These are phyloP conservation scores for Mycalesis mineus DNA, from an alignment of 2,888 invertebrate genomes.

Conservation along the genomic window DNA sequence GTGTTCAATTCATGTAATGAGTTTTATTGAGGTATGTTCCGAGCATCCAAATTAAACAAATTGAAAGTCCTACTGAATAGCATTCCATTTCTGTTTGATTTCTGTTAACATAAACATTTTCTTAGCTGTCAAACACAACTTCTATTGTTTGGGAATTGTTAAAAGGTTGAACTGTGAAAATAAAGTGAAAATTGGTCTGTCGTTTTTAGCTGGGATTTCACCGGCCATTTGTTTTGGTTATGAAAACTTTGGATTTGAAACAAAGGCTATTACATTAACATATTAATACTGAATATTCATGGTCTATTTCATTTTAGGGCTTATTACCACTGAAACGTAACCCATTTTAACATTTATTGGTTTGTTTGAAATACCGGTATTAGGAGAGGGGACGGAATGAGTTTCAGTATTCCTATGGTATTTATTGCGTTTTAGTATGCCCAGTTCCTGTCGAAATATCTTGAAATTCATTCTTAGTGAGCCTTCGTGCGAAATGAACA, in stretches of 20 bases:
- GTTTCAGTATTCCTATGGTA: background rate
- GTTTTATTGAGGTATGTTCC: background rate
- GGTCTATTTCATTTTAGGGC: background rate
- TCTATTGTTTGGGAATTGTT: background rate
- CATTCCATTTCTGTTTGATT: background rate
- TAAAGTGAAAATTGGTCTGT: background rate
- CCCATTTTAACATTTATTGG: background rate
- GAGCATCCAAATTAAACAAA: background rate
- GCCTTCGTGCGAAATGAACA: no score
- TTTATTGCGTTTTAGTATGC: background rate
- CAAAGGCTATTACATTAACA: constrained; percentile 10
- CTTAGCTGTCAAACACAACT: constrained; percentile 2
- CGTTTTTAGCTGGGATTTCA: background rate
- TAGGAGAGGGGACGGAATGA: no score
- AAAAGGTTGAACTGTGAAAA: background rate
- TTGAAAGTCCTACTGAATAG: background rate
- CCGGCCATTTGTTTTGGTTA: constrained; percentile 9
- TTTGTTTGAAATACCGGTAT: background rate
- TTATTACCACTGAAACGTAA: background rate
- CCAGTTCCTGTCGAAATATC: no score
- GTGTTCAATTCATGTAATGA: no score
- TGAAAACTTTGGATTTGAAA: constrained; percentile 1
- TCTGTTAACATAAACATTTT: background rate
- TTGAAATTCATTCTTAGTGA: no score
- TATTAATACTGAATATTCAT: background rate